These are phyloP conservation scores for Poliocrania exsul DNA, from an alignment of 2,797 vertebrate species.

Conservation along the genomic window DNA sequence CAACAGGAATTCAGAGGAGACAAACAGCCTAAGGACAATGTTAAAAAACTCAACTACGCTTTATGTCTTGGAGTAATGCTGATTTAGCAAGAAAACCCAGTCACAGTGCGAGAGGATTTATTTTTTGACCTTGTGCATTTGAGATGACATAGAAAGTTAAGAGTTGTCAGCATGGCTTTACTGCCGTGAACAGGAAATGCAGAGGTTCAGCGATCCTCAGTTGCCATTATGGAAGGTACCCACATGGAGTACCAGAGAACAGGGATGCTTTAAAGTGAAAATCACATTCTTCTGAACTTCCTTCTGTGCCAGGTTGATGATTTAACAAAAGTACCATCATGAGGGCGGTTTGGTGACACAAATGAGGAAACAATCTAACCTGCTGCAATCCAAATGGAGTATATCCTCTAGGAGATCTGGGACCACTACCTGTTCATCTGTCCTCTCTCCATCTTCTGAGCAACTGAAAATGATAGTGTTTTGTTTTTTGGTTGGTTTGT, in stretches of 20 bases:
- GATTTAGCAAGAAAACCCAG: conserved; percentile 57
- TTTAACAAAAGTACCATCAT: not conserved
- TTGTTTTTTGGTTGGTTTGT: not conserved
- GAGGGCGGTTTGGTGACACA: not conserved
- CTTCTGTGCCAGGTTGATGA: not conserved
- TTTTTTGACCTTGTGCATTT: conserved; percentile 50
- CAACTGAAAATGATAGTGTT: not conserved
- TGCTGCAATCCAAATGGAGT: not conserved
- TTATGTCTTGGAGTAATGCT: conserved; percentile 31
- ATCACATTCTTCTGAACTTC: not conserved
- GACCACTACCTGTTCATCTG: not conserved
- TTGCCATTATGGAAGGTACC: not conserved
- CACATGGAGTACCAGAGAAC: not conserved
- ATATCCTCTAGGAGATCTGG: not conserved
- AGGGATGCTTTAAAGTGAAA: not conserved
- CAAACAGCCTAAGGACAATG: conserved; percentile 19
- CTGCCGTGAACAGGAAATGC: fast-evolving
- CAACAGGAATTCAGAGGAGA: conserved; percentile 22
- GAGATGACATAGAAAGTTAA: conserved; percentile 35
- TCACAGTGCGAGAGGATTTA: not conserved
- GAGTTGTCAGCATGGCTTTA: conserved; percentile 30
- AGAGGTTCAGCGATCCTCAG: not conserved
- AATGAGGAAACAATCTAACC: not conserved
- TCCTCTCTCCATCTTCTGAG: not conserved
- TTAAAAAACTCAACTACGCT: not conserved